phyloP scores from a whole-genome alignment of 2,113 vertebrate genomes.

The Phaethon lepturus region DNA sequence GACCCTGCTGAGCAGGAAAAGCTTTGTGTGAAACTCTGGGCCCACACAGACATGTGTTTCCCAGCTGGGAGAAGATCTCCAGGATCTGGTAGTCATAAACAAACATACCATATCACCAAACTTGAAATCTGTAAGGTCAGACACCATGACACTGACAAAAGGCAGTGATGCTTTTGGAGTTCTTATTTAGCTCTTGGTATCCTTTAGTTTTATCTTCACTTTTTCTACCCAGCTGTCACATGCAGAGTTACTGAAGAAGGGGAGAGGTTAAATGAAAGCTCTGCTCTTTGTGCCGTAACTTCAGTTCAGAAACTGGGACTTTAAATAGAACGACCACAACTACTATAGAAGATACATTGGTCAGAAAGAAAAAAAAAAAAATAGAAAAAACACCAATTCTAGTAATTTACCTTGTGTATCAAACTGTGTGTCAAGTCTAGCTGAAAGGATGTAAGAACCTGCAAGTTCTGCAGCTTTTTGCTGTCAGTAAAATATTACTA shows the following conservation, averaged over 20 bases:
- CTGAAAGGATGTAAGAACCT: background rate
- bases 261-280: background rate
- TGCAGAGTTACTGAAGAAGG: background rate
- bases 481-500: background rate
- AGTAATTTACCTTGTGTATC: background rate
- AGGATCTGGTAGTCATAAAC: background rate
- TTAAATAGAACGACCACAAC: background rate
- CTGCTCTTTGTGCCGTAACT: background rate
- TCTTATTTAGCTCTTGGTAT: background rate
- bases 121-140: background rate
- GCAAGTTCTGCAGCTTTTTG: background rate
- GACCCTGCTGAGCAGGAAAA: conserved; percentile 3
- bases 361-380: background rate
- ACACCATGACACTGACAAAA: background rate
- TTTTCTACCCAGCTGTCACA: background rate
- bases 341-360: background rate
- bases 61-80: conserved; percentile 4
- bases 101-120: background rate
- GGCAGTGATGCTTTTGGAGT: background rate
- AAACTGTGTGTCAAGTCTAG: background rate
- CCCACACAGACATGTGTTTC: background rate
- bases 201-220: background rate
- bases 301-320: background rate
- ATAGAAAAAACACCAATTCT: background rate
- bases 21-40: background rate